Conservation (phyloP, 2,113 vertebrate genomes). For the Pelodiscus sinensis region DNA sequence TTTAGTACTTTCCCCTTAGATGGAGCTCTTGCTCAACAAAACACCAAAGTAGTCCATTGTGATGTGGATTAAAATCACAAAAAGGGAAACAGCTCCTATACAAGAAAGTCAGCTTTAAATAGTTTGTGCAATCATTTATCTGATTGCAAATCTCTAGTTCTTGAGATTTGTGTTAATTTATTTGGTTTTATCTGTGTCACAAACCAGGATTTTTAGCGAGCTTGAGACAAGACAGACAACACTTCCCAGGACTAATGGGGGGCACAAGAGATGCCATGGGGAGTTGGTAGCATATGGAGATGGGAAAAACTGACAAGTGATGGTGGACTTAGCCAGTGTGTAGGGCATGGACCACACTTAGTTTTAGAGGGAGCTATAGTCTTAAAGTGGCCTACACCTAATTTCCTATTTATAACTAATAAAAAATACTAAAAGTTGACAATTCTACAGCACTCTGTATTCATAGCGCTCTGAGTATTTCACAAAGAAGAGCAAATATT, state of each 20-base stretch:
- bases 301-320: neutral
- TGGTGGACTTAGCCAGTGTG: rapidly evolving
- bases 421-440: neutral
- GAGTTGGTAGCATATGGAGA: neutral
- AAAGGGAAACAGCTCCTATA: neutral
- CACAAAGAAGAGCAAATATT: neutral
- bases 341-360: neutral
- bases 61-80: neutral
- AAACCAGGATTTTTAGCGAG: neutral
- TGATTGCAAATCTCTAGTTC: neutral
- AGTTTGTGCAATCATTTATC: rapidly evolving
- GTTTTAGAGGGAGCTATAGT: neutral
- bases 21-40: conserved; percentile 77
- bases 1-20: conserved; percentile 64
- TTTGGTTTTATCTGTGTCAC: neutral
- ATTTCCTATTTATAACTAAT: neutral
- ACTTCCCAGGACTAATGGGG: neutral
- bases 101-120: neutral
- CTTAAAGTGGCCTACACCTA: rapidly evolving
- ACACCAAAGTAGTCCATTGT: neutral
- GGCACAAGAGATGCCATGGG: neutral
- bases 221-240: neutral
- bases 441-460: neutral
- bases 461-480: neutral
- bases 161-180: neutral